These are phyloP conservation scores for Dryas iulia DNA, from an alignment of 1,140 invertebrate species.

Conservation along the genomic window DNA sequence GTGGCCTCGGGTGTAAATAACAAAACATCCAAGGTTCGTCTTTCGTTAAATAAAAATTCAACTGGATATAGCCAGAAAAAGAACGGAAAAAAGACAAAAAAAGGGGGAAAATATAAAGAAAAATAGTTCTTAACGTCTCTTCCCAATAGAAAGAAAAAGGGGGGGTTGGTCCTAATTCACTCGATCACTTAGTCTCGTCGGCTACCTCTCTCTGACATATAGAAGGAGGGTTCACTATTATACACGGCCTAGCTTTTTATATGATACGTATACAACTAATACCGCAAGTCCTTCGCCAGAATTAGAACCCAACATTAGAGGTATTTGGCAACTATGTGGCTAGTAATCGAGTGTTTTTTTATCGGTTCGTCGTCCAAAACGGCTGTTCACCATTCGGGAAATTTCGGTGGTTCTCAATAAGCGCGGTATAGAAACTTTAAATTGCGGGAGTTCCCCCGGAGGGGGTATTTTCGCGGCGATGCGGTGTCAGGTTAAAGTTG, in stretches of 20 bases:
- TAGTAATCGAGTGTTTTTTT: constrained; percentile 59
- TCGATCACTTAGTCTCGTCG: constrained; percentile 28
- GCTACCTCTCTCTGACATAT: constrained; percentile 31
- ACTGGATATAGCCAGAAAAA: too few relatives aligned
- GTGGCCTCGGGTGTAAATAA: too few relatives aligned
- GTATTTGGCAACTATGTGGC: constrained; percentile 58
- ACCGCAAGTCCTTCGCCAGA: constrained; percentile 38
- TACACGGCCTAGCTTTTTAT: constrained; percentile 32
- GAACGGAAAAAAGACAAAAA: too few relatives aligned
- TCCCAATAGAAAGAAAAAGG: too few relatives aligned
- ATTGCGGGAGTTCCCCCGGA: constrained; percentile 67
- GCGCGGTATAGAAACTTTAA: constrained; percentile 58
- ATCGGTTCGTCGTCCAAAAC: constrained; percentile 46
- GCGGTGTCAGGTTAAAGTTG: constrained; percentile 52
- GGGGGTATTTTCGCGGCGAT: too few relatives aligned
- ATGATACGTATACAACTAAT: constrained; percentile 31
- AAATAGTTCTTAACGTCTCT: constrained; percentile 34
- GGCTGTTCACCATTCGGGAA: constrained; percentile 49
- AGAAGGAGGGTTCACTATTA: constrained; percentile 39
- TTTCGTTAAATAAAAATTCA: too few relatives aligned
- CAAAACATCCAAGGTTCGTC: too few relatives aligned
- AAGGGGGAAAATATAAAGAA: too few relatives aligned
- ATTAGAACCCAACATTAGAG: constrained; percentile 82
- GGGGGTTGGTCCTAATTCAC: constrained; percentile 29
- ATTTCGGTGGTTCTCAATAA: constrained; percentile 67